These are phyloP conservation scores for Eupelmus urozonus DNA, from an alignment of 2,888 invertebrate genomes.

Conservation along the genomic window DNA sequence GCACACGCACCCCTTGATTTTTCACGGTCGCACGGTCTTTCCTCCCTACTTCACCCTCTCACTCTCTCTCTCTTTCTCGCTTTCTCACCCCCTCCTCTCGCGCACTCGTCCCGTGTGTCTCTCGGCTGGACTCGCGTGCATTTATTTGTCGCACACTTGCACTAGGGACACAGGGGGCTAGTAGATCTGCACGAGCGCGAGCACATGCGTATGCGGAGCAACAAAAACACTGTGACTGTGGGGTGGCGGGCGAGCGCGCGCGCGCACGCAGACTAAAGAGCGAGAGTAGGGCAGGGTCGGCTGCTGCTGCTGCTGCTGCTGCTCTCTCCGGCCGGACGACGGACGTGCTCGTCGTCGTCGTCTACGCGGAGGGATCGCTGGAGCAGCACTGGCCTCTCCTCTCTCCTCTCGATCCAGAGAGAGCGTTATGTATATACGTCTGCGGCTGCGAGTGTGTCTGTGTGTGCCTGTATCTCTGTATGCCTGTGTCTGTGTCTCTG, in stretches of 20 bases:
- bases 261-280: background rate
- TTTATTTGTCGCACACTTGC: background rate
- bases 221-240: too few relatives aligned
- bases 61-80: background rate
- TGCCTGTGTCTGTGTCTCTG: too few relatives aligned
- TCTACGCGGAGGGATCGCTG: conserved; percentile 29
- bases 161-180: background rate
- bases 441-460: too few relatives aligned
- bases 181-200: background rate
- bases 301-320: background rate
- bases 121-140: background rate
- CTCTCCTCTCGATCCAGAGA: background rate
- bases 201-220: background rate
- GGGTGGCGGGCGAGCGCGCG: background rate
- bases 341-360: conserved; percentile 1
- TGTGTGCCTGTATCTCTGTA: too few relatives aligned
- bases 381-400: conserved; percentile 35
- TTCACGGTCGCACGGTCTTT: conserved; percentile 13
- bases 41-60: background rate
- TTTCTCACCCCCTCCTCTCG: background rate
- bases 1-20: background rate
- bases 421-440: background rate
- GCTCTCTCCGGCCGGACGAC: conserved; percentile 4
- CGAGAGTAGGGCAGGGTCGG: background rate
- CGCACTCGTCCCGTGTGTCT: background rate